A percentile compares a stretch with the other conserved stretches of the same genome.
These are phyloP conservation scores for Echinarachnius parma DNA, from an alignment of 53 echinoderm and acorn worm genomes.

Conservation along the genomic window DNA sequence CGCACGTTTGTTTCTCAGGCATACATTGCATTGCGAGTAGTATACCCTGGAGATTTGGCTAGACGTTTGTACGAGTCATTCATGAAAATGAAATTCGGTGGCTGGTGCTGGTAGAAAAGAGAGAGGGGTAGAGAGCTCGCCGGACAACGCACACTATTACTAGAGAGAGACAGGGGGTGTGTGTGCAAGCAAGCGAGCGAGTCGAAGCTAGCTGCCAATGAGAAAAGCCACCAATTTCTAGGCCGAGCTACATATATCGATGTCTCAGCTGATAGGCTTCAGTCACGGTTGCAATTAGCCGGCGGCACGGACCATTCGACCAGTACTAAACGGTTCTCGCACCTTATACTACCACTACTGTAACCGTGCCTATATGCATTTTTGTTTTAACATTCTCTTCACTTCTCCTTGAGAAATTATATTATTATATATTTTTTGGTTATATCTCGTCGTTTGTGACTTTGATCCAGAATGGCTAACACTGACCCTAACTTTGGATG, in stretches of 20 bases:
- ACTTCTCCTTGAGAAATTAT: too few species aligned
- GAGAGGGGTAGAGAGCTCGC: too few species aligned
- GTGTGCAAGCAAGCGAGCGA: too few species aligned
- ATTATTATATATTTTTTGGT: not conserved
- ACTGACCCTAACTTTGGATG: constrained; percentile 69
- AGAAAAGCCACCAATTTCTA: too few species aligned
- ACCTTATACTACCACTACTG: not conserved
- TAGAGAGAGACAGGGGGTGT: too few species aligned
- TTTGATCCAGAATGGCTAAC: constrained; percentile 21
- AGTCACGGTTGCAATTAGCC: constrained; percentile 26
- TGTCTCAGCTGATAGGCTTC: constrained; percentile 35
- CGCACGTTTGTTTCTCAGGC: not conserved
- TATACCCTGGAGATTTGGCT: constrained; percentile 31
- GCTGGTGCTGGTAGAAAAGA: too few species aligned
- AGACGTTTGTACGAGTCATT: constrained; percentile 27
- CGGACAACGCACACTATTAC: too few species aligned
- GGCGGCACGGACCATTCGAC: constrained; percentile 11
- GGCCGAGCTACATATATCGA: constrained; percentile 39
- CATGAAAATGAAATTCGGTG: constrained; percentile 47
- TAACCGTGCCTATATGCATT: too few species aligned
- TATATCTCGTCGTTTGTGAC: not conserved
- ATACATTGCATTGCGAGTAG: constrained; percentile 1
- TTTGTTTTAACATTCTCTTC: too few species aligned
- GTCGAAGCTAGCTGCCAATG: too few species aligned
- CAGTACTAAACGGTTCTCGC: constrained; percentile 21